Evolutionary conservation across 1,140 invertebrate species (phyloP).

Genomic region (Calliphora vicina): DNA sequence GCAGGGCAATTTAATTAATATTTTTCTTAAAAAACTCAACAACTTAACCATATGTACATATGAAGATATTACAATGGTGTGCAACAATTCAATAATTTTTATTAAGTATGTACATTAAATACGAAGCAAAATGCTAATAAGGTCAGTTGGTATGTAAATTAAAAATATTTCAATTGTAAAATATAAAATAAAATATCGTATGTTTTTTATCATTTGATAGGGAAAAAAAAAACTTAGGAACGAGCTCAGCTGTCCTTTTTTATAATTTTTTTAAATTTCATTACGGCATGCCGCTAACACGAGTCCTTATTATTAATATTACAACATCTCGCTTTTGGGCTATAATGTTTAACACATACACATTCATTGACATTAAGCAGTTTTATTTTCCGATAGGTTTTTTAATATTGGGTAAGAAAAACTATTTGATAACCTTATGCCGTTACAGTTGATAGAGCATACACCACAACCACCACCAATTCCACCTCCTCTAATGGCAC

Average conservation of each 20-base stretch:
- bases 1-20: no score
- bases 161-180: no score
- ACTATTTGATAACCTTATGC: conserved; percentile 30
- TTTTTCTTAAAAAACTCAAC: no score
- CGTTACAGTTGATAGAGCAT: conserved; percentile 22
- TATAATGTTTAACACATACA: neutral
- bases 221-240: neutral
- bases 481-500: neutral
- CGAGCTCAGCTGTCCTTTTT: neutral
- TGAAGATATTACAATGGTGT: no score
- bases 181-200: no score
- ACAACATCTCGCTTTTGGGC: neutral
- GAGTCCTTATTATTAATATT: conserved; percentile 7
- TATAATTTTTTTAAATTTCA: neutral
- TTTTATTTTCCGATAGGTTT: neutral
- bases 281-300: conserved; percentile 3
- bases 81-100: no score
- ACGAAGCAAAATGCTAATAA: no score
- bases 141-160: no score
- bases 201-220: no score
- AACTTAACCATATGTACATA: no score
- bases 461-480: neutral
- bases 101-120: no score
- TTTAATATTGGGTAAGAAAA: neutral
- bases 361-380: neutral